Evolutionary conservation across 2,888 invertebrate genomes (phyloP).

Genomic region (Platycheirus albimanus): DNA sequence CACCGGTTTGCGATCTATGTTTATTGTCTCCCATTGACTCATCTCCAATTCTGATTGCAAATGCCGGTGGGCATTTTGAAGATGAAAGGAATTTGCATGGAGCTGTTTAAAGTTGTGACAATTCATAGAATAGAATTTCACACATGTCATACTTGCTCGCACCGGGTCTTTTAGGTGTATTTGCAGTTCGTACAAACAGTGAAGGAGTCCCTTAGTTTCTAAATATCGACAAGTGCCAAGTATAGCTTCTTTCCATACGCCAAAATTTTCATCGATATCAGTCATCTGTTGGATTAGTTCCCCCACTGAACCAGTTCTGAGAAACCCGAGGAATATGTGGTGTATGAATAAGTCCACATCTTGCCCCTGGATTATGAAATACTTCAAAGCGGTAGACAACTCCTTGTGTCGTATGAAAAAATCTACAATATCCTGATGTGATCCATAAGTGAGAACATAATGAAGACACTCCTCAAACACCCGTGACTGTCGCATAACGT

Average conservation of each 20-base stretch:
- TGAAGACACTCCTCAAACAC: slow-evolving; percentile 91
- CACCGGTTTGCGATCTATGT: slow-evolving; percentile 75
- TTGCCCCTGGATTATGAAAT: slow-evolving; percentile 87
- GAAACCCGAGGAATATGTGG: slow-evolving; percentile 87
- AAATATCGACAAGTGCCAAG: slow-evolving; percentile 88
- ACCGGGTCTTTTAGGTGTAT: slow-evolving; percentile 88
- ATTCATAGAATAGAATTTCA: slow-evolving; percentile 88
- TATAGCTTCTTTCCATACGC: slow-evolving; percentile 88
- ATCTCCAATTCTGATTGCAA: slow-evolving; percentile 86
- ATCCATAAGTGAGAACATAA: slow-evolving; percentile 92
- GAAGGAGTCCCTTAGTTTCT: slow-evolving; percentile 87
- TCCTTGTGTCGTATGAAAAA: slow-evolving; percentile 90
- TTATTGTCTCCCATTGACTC: slow-evolving; percentile 84
- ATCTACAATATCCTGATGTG: slow-evolving; percentile 88
- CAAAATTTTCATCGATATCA: slow-evolving; percentile 86
- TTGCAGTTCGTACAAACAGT: slow-evolving; percentile 90
- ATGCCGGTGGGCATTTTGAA: slow-evolving; percentile 86
- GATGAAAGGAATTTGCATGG: slow-evolving; percentile 83
- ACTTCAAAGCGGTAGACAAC: slow-evolving; percentile 87
- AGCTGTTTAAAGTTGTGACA: slow-evolving; percentile 85
- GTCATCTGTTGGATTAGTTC: slow-evolving; percentile 86
- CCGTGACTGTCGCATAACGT: slow-evolving; percentile 80
- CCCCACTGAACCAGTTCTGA: slow-evolving; percentile 86
- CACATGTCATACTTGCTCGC: slow-evolving; percentile 91
- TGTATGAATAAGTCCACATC: slow-evolving; percentile 89